Evolutionary conservation across 2,888 invertebrate genomes (phyloP), one percentile per base, ranked within the genome.

Genomic region (Slavum lentiscoides): DNA sequence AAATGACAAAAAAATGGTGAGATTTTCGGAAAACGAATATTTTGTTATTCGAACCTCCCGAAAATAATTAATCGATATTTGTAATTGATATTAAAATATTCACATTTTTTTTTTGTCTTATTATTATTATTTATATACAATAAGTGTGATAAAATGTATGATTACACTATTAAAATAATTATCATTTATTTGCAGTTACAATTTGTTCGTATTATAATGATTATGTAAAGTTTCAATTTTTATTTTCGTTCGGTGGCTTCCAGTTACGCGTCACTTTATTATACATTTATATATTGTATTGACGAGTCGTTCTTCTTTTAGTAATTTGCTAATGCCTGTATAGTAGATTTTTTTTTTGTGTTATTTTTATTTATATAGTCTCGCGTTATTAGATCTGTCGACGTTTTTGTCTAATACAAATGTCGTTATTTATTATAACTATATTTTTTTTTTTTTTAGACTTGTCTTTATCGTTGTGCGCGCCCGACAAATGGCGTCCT

Each of bases 401-500:
- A 59, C 59, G 8, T 21, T 59, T 59, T 21, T 59, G 2, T 21
- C 6, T 8, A 9, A 21, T 21, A 21, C 8, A 21, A 59, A 19
- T n/a, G 2, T 59, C 5, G 21, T 67, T 67, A 17, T 74, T 39
- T 39, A 9, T 67, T n/a, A 39, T 43, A 21, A 49, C 43, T 37
- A 8, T 23, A 21, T 0, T 37, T 39, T 39, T 59, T 30, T 53
- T 9, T 70, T 61, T 69, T 77, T 62, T 39, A 77, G 77, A 62
- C 6, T 49, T 77, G 23, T 61, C 67, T 30, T 37, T 69, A 53
- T 62, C 77, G 19, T 75, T 68, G 30, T 67, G 43, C 53, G 8
- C 62, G 37, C 13, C 58, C 5, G 66, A 53, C 11, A 62, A 77
- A 39, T 80, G 80, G 66, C 82, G 83, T 8, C 82, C 83, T 2